A percentile compares a stretch with the other conserved stretches of the same genome.
phyloP scores from a whole-genome alignment of 2,888 invertebrate species.

The Gymnoscelis rufifasciata region DNA sequence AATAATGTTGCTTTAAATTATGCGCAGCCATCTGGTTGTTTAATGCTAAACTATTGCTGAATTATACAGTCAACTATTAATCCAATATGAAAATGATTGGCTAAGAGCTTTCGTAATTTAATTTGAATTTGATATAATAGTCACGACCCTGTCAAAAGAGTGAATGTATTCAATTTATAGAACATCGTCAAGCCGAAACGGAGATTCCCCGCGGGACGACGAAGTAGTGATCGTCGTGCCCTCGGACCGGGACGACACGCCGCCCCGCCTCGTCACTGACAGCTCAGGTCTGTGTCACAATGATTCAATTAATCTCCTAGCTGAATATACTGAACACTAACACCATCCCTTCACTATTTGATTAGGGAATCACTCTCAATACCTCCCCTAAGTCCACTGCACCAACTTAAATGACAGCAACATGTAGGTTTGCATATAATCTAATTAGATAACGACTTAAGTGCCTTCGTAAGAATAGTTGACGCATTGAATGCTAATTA shows the following conservation, averaged over 20 bases:
- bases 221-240: conserved; percentile 73
- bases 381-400: conserved; percentile 7
- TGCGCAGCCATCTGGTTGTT: too few species aligned
- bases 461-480: conserved; percentile 14
- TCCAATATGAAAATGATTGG: too few species aligned
- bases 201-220: conserved; percentile 66
- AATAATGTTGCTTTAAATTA: neutral
- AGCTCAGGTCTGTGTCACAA: conserved; percentile 76
- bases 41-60: too few species aligned
- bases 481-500: conserved; percentile 46
- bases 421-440: too few species aligned
- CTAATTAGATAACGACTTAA: neutral
- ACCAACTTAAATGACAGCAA: neutral
- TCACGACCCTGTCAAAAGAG: conserved; percentile 12
- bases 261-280: conserved; percentile 80
- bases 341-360: conserved; percentile 17
- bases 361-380: conserved; percentile 11
- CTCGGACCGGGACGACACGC: conserved; percentile 70
- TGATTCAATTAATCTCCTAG: conserved; percentile 31
- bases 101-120: neutral
- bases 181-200: conserved; percentile 64
- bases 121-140: neutral
- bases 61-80: too few species aligned
- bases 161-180: conserved; percentile 42
- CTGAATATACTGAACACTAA: conserved; percentile 13